Conservation (phyloP, 2,888 invertebrate species). For the Tiphia femorata region DNA sequence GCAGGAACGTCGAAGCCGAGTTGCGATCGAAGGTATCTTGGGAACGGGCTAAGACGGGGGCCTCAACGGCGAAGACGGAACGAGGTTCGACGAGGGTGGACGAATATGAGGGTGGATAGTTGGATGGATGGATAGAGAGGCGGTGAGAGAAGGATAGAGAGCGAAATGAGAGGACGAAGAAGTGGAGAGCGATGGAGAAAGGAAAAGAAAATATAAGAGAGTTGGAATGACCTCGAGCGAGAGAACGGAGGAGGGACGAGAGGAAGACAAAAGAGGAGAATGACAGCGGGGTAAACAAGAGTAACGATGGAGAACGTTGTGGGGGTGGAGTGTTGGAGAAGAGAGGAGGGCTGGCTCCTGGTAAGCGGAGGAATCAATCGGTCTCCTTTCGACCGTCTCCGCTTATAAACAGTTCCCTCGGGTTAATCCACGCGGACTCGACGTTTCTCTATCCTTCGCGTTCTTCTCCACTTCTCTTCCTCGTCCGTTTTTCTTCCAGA, state of each 20-base stretch:
- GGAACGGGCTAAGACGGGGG: too few relatives aligned
- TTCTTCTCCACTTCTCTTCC: neutral
- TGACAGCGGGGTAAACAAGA: neutral
- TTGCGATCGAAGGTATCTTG: too few relatives aligned
- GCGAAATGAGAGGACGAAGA: neutral
- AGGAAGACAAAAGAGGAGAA: too few relatives aligned
- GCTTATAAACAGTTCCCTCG: neutral
- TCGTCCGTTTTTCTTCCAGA: neutral
- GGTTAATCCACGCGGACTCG: neutral
- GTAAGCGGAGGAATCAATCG: neutral
- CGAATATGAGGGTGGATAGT: too few relatives aligned
- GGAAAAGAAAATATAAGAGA: neutral
- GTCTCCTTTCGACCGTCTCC: too few relatives aligned
- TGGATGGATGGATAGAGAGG: too few relatives aligned
- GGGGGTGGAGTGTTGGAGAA: neutral
- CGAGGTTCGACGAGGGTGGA: too few relatives aligned
- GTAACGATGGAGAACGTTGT: neutral
- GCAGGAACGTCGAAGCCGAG: too few relatives aligned
- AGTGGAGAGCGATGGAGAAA: neutral
- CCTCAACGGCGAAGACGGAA: too few relatives aligned
- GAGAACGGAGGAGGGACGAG: neutral
- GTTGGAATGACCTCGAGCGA: neutral
- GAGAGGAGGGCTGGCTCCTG: neutral
- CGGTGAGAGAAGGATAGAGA: neutral
- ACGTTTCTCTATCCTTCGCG: neutral